Conservation (phyloP, 1,140 invertebrate genomes). For the Aphidius ervi region DNA sequence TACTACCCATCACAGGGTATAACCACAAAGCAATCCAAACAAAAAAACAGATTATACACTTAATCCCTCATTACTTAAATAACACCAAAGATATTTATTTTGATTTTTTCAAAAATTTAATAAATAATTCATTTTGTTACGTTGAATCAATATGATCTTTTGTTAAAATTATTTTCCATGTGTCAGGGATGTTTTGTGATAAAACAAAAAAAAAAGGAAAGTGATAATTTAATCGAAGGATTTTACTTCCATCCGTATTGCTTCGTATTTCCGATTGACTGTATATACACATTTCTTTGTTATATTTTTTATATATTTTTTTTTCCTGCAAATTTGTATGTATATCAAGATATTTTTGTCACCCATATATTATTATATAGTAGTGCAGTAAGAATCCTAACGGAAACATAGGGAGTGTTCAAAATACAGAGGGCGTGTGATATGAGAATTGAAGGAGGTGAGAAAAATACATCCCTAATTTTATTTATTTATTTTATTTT, state of each 20-base stretch:
- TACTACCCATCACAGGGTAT: background rate
- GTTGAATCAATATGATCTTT: background rate
- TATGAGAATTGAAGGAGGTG: slow-evolving; percentile 13
- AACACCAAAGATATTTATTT: no score
- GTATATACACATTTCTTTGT: slow-evolving; percentile 12
- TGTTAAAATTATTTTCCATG: no score
- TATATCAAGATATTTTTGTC: background rate
- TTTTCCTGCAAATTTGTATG: background rate
- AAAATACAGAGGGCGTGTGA: background rate
- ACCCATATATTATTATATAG: no score
- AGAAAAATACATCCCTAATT: background rate
- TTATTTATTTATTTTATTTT: background rate
- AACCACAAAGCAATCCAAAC: background rate
- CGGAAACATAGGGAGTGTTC: background rate
- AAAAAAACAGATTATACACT: no score
- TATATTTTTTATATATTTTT: background rate
- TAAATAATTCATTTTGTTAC: background rate
- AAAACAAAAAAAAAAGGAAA: no score
- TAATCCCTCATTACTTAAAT: no score
- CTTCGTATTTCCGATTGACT: slow-evolving; percentile 22
- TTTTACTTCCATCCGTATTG: slow-evolving; percentile 18
- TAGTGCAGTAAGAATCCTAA: background rate
- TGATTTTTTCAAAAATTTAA: no score
- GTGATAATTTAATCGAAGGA: slow-evolving; percentile 3
- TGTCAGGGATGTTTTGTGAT: background rate